A percentile compares a stretch with the other conserved stretches of the same genome.
Evolutionary conservation across 2,888 invertebrate genomes (phyloP).

Genomic region (Mechanitis mazaeus): DNA sequence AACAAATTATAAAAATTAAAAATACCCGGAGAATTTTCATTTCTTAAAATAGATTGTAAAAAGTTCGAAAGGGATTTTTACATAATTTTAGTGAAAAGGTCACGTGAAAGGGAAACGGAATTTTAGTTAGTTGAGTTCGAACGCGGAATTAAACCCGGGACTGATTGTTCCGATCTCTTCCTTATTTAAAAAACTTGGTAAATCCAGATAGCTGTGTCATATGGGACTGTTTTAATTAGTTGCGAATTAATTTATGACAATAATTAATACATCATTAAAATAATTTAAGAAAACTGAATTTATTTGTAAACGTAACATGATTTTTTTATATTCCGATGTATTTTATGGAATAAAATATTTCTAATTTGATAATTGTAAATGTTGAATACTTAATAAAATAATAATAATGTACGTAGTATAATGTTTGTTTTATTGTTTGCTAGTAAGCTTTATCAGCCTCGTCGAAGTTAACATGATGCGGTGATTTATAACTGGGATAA

Average conservation of each 20-base stretch:
- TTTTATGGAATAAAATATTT: no score
- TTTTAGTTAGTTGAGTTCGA: conserved; percentile 3
- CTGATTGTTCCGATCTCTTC: conserved; percentile 2
- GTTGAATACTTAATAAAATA: no score
- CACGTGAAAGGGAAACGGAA: conserved; percentile 3
- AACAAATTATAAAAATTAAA: background rate
- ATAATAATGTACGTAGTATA: background rate
- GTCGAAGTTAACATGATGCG: conserved; percentile 50
- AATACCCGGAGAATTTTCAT: conserved; percentile 2
- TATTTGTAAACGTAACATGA: no score
- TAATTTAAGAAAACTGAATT: no score
- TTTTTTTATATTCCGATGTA: no score
- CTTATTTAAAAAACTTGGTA: conserved; percentile 4
- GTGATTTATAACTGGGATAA: conserved; percentile 55
- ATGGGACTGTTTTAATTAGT: background rate
- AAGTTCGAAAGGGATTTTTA: conserved; percentile 6
- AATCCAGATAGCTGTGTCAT: background rate
- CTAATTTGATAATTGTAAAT: no score
- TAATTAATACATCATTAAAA: no score
- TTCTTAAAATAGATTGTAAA: conserved; percentile 6
- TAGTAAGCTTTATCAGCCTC: conserved; percentile 41
- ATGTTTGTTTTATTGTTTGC: conserved; percentile 22
- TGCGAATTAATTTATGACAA: background rate
- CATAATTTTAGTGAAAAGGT: conserved; percentile 7
- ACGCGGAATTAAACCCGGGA: background rate